Evolutionary conservation across 2,113 vertebrate genomes (phyloP).

Genomic region (Sebastes schlegelii): DNA sequence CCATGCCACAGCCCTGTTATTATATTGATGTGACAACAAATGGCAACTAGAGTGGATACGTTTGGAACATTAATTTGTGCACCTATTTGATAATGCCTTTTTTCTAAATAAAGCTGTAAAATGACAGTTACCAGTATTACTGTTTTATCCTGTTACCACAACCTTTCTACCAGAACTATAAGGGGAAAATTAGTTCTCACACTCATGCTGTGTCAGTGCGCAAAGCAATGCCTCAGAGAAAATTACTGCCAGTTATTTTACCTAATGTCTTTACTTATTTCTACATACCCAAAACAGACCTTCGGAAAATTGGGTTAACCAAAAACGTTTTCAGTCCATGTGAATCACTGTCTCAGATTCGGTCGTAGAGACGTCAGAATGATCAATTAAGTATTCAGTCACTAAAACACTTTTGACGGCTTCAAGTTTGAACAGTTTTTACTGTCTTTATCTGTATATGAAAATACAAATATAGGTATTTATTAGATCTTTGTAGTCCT

Average conservation of each 20-base stretch:
- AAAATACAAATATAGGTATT: not conserved
- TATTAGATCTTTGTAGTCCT: not conserved
- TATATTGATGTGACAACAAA: constrained; percentile 9
- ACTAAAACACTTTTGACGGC: not conserved
- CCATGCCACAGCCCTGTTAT: not conserved
- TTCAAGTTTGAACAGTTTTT: not conserved
- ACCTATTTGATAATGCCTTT: constrained; percentile 11
- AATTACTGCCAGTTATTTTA: not conserved
- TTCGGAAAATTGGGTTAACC: not conserved
- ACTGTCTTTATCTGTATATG: not conserved
- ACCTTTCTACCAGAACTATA: not conserved
- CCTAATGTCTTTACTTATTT: not conserved
- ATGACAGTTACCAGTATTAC: constrained; percentile 1
- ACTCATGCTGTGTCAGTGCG: not conserved
- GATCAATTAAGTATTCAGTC: not conserved
- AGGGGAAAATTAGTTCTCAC: not conserved
- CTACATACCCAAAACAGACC: not conserved
- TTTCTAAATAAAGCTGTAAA: constrained; percentile 71
- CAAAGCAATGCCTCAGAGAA: not conserved
- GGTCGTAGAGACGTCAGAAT: not conserved
- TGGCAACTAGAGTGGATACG: not conserved
- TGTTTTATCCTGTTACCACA: not conserved
- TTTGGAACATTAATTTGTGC: not conserved
- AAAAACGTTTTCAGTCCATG: not conserved
- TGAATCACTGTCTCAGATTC: not conserved